phyloP scores from a whole-genome alignment of 2,113 vertebrate genomes.

The Hippoglossus stenolepis region DNA sequence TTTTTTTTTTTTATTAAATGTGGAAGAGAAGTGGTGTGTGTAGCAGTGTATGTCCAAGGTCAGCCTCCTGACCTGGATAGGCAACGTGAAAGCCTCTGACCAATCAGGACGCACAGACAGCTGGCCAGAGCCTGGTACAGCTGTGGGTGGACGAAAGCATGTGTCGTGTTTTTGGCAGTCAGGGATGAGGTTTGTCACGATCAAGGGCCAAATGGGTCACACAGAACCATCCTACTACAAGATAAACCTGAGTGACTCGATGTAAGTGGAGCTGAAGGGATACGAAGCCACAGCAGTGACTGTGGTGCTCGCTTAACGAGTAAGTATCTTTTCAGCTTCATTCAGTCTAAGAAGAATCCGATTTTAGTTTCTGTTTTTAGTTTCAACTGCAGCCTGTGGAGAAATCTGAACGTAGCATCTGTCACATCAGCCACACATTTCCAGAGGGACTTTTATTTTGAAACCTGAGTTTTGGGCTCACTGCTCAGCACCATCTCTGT shows the following conservation, averaged over 20 bases:
- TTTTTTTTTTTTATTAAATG: constrained; percentile 30
- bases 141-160: background rate
- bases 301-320: too few species aligned
- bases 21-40: background rate
- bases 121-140: background rate
- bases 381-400: background rate
- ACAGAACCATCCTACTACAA: too few species aligned
- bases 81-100: background rate
- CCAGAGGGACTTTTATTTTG: background rate
- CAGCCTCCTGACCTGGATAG: background rate
- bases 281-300: too few species aligned
- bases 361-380: too few species aligned
- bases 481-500: background rate
- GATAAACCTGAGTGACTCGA: too few species aligned
- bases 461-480: background rate
- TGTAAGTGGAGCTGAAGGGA: too few species aligned
- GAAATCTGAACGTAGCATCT: background rate
- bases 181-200: too few species aligned
- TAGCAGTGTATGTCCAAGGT: background rate
- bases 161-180: background rate
- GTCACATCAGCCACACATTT: background rate
- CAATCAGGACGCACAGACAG: constrained; percentile 8
- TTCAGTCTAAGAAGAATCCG: too few species aligned
- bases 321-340: too few species aligned
- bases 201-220: too few species aligned